Conservation (phyloP, 2,797 vertebrate genomes). For the Rhyacichthys aspro region DNA sequence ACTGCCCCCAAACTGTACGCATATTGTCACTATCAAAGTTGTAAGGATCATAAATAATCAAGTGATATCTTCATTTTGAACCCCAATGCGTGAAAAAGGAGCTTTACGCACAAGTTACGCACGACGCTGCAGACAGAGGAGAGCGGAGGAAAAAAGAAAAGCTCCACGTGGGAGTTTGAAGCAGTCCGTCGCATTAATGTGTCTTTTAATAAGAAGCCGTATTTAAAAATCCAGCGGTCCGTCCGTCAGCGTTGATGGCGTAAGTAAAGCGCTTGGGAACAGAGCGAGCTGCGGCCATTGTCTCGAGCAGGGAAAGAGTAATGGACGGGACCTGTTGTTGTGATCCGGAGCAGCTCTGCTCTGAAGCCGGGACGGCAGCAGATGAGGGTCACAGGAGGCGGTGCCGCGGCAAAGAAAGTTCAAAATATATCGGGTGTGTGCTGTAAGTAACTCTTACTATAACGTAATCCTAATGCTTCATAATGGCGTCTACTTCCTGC, state of each 20-base stretch:
- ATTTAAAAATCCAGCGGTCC: conserved; percentile 58
- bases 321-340: conserved; percentile 80
- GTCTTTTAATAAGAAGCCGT: conserved; percentile 39
- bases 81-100: conserved; percentile 23
- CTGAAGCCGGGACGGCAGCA: conserved; percentile 70
- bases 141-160: conserved; percentile 17
- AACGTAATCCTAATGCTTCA: conserved; percentile 17
- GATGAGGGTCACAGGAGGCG: conserved; percentile 77
- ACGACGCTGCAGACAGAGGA: conserved; percentile 30
- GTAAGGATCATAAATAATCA: conserved; percentile 68
- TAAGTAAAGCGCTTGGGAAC: conserved; percentile 53
- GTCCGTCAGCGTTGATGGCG: conserved; percentile 38
- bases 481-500: neutral
- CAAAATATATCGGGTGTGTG: conserved; percentile 52
- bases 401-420: conserved; percentile 54
- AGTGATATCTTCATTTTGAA: conserved; percentile 66
- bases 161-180: conserved; percentile 49
- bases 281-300: conserved; percentile 60
- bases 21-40: conserved; percentile 59
- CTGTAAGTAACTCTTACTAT: conserved; percentile 62
- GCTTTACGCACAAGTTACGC: conserved; percentile 62
- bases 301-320: conserved; percentile 62
- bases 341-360: conserved; percentile 78
- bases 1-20: conserved; percentile 30
- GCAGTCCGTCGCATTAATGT: conserved; percentile 34